Evolutionary conservation across 1,140 invertebrate species (phyloP), one percentile per base, ranked within the genome.

Genomic region (Copidosoma floridanum): DNA sequence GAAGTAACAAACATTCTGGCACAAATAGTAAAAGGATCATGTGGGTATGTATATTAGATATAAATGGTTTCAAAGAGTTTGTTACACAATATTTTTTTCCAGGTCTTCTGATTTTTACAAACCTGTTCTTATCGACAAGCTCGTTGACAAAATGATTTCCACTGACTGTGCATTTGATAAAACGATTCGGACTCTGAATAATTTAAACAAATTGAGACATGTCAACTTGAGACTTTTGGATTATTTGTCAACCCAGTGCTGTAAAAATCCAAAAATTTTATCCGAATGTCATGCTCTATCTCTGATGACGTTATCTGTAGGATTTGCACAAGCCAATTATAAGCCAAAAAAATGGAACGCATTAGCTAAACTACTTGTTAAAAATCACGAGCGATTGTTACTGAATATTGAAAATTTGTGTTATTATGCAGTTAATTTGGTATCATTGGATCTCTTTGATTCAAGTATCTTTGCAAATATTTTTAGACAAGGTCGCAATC

Each of bases 321-420:
- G 75, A 35, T 69, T 85, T 21, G 72, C 81, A 12, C 79, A 81
- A 64, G 83, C 82, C 26, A 83, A 86, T 72, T 87, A 83, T 66
- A 83, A 81, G 44, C 85, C 86, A 2, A 48, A 73, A 16, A 64
- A 81, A 65, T 88, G 85, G 85, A 63, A 74, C 1, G 76, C 70
- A 72, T 82, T 70, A 65, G 77, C 10, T 37, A 71, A 26, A 76
- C 79, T 63, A 55, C 57, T 54, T 58, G 73, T 80, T n/a, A 61
- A 70, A 21, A 66, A 62, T 2, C 71, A 77, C 32, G 70, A 65
- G 18, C 64, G 67, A 20, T 67, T 74, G 1, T 53, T 78, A n/a
- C 65, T 79, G 1, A 48, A 20, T 35, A 11, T 24, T n/a, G 18
- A 5, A 16, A 20, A 32, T 12, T 20, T 62, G 24, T 10, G 11